These are phyloP conservation scores for Rotaria macrura DNA, from an alignment of 2,888 invertebrate genomes.

Conservation along the genomic window DNA sequence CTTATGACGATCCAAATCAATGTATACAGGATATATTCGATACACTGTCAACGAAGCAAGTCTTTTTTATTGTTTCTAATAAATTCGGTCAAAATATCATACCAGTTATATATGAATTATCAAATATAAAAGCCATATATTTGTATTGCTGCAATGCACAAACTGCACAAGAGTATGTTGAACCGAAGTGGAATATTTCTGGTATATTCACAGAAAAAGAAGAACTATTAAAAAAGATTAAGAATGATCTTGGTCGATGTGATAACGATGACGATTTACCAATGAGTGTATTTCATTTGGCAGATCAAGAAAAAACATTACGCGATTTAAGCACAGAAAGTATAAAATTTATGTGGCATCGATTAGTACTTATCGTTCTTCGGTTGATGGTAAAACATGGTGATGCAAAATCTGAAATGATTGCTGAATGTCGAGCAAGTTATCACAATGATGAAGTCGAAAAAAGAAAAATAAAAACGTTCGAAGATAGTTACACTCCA, in stretches of 20 bases:
- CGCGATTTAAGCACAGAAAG: neutral
- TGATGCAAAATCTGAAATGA: neutral
- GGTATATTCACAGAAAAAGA: neutral
- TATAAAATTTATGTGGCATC: neutral
- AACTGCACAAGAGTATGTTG: neutral
- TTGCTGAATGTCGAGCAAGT: neutral
- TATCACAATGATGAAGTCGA: neutral
- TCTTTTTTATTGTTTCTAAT: neutral
- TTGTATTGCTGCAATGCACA: neutral
- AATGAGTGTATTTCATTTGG: neutral
- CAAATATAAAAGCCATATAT: neutral
- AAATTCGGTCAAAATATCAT: neutral
- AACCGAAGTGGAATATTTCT: neutral
- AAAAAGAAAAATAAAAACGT: neutral
- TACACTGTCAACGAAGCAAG: neutral
- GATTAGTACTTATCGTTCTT: neutral
- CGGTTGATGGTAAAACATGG: neutral
- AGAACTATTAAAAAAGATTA: neutral
- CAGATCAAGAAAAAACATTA: neutral
- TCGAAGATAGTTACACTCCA: neutral
- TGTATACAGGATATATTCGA: neutral
- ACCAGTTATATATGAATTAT: neutral
- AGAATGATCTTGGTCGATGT: neutral
- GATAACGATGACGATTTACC: neutral
- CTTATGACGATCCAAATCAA: neutral